Base-by-base conservation (phyloP, 2,888 invertebrate genomes). In the Girardia tigrina region DNA sequence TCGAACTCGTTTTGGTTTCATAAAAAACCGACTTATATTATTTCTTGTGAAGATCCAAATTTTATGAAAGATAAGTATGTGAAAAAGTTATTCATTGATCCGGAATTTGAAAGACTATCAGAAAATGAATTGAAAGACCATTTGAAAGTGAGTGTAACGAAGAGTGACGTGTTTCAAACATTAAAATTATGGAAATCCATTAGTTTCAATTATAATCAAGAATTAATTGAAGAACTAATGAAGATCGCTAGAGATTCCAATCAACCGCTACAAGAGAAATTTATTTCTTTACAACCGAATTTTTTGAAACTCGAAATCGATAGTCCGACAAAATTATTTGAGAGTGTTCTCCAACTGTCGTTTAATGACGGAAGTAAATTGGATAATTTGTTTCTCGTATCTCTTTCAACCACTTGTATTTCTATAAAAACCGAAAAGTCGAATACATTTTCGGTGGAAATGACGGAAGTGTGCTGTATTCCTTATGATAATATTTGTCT, bases 1-100 rank as follows among this genome's bases (percentile, higher is more conserved):
- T 71, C 26, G 26, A 71, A 71, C 27, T 71, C 71, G 27, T 71
- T 71, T n/a, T 56, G 56, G 56, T 56, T 4, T 56, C n/a, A 16
- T 20, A 56, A 56, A 20, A 4, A 56, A 56, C 8, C 8, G n/a
- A 56, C n/a, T 20, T 36, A 8, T 12, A 36, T 36, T 36, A 56
- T n/a, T 4, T 56, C 2, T 6, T 12, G 20, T n/a, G 56, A 56
- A 20, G 4, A 56, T 56, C 4, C 56, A 2, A 12, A 20, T 6
- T 56, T 56, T 16, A n/a, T 56, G 4, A 56, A 56, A 56, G n/a
- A 56, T 4, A 56, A 56, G 23, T 56, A 56, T 56, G 8, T 56
- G 56, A 12, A 20, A 16, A 56, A 56, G 23, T 20, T 20, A 56
- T 56, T 8, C n/a, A 56, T 56, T 16, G 56, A 56, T n/a, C 8